Conservation (phyloP, 2,888 invertebrate genomes). For the Nipponacmea schrenckii region DNA sequence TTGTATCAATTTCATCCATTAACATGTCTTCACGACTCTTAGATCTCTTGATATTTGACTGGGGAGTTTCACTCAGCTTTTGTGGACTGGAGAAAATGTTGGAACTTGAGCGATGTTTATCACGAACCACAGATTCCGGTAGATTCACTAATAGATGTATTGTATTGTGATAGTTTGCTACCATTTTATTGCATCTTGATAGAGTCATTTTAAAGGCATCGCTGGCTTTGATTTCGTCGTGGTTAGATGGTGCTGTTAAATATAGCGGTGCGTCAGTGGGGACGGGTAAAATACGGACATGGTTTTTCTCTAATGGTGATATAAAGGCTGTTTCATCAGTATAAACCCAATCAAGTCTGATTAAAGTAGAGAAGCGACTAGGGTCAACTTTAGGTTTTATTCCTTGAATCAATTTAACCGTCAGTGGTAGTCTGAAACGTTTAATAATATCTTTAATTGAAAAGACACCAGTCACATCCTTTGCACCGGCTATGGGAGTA, state of each 20-base stretch:
- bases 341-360: conserved; percentile 62
- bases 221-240: conserved; percentile 43
- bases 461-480: conserved; percentile 94
- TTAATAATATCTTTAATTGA: conserved; percentile 87
- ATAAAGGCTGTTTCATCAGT: conserved; percentile 64
- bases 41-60: conserved; percentile 37
- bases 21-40: conserved; percentile 77
- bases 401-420: conserved; percentile 91
- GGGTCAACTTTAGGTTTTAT: conserved; percentile 78
- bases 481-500: conserved; percentile 90
- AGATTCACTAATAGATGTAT: conserved; percentile 61
- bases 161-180: conserved; percentile 64
- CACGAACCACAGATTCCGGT: conserved; percentile 52
- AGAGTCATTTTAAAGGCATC: conserved; percentile 45
- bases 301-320: conserved; percentile 57
- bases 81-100: conserved; percentile 44
- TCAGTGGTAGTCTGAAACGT: conserved; percentile 86
- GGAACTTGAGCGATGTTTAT: conserved; percentile 36
- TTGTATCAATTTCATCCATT: conserved; percentile 91
- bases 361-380: conserved; percentile 57
- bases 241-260: conserved; percentile 74
- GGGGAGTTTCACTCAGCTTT: conserved; percentile 2
- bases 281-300: conserved; percentile 77
- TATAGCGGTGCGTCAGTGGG: conserved; percentile 88
- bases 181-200: conserved; percentile 57